Base-by-base conservation (phyloP, 2,113 vertebrate genomes). In the Saccopteryx bilineata region DNA sequence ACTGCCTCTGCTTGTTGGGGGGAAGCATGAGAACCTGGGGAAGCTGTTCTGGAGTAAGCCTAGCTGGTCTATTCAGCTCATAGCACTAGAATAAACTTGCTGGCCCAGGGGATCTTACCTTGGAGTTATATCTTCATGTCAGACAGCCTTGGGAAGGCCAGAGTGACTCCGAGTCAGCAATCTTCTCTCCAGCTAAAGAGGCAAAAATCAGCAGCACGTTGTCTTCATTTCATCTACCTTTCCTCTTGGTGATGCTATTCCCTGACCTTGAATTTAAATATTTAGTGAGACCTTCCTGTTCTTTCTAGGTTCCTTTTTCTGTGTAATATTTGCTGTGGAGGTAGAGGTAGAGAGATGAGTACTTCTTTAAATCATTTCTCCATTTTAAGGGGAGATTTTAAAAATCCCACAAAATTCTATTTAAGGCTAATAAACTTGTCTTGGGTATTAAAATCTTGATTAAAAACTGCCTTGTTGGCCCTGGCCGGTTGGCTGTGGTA, bases 351-450 rank as follows among this genome's bases (percentile, higher is more conserved):
- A 92, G 7, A 69, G 19, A 56, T 6, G 10, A 94, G 19, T 72
- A 96, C 93, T 97, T 97, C 96, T 90, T 96, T 85, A 96, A 96
- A 95, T 81, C 24, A 87, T 93, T 97, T 96, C 95, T 94, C 75
- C 61, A 90, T 96, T 97, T 95, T 84, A 81, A 97, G 61, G 31
- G 33, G 50, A n/a, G 3, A 79, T 75, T 90, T 6, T 0, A 52
- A 69, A 95, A 92, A 68, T 54, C 56, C 0, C 28, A 48, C 31
- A 69, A 58, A 79, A 2, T 26, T 71, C 68, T 72, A 46, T 52
- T 94, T 93, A 94, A 89, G 54, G 54, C 78, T 54, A 46, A 39
- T 82, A 94, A 52, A 14, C 9, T 91, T 39, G 33, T 90, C 82
- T 66, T 23, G n/a, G 21, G 19, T 87, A 24, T 95, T 89, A 94